These are phyloP conservation scores for Pluvialis apricaria DNA, from an alignment of 2,113 vertebrate genomes.

Conservation along the genomic window DNA sequence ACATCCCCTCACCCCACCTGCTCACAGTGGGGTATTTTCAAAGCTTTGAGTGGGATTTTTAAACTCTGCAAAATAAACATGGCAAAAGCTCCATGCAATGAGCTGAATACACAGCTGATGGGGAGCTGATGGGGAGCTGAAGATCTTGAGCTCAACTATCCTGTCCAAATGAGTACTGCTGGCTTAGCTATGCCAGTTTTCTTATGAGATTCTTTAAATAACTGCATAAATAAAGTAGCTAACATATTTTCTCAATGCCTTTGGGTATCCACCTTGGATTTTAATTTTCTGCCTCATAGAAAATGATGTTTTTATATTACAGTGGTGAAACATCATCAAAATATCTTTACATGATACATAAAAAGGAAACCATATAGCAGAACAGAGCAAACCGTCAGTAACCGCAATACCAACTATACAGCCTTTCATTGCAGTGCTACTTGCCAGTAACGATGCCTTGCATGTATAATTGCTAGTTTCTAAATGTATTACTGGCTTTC, in stretches of 20 bases:
- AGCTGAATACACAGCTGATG: neutral
- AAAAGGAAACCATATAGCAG: slow-evolving; percentile 37
- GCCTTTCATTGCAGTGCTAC: slow-evolving; percentile 20
- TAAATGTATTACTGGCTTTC: slow-evolving; percentile 28
- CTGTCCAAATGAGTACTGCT: neutral
- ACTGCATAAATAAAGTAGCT: slow-evolving; percentile 52
- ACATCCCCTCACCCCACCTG: too few relatives aligned
- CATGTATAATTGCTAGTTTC: neutral
- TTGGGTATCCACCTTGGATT: slow-evolving; percentile 53
- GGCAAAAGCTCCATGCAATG: neutral
- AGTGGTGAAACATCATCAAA: slow-evolving; percentile 28
- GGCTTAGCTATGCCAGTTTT: neutral
- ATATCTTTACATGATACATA: neutral
- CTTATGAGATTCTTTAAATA: slow-evolving; percentile 29
- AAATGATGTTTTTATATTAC: slow-evolving; percentile 36
- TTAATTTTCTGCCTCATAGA: slow-evolving; percentile 52
- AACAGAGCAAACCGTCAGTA: slow-evolving; percentile 23
- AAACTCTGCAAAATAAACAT: neutral
- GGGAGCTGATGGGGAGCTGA: neutral
- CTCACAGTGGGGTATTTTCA: neutral
- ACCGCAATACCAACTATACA: slow-evolving; percentile 4
- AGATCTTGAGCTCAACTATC: neutral
- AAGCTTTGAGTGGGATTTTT: neutral
- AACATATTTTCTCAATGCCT: slow-evolving; percentile 42
- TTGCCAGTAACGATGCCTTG: slow-evolving; percentile 1